Evolutionary conservation across 2,888 invertebrate species (phyloP).

Genomic region (Eristalis pertinax): DNA sequence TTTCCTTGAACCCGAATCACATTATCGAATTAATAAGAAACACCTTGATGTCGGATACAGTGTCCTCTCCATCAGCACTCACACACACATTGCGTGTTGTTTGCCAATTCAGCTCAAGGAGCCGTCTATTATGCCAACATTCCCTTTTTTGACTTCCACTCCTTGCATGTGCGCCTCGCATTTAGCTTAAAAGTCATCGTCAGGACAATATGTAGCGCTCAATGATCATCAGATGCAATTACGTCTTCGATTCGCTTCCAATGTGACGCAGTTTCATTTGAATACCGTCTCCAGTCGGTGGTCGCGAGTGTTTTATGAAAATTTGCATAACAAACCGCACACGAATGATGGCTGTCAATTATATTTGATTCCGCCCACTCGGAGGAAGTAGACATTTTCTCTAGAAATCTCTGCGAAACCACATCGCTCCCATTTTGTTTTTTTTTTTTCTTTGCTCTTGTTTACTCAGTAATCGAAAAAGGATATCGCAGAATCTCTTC

Average conservation of each 20-base stretch:
- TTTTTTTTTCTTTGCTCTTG: background rate
- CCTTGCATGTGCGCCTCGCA: constrained; percentile 26
- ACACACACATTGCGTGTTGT: constrained; percentile 26
- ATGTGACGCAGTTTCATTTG: constrained; percentile 13
- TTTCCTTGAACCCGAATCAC: background rate
- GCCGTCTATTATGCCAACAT: background rate
- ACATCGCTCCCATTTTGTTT: background rate
- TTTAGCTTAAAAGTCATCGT: constrained; percentile 4
- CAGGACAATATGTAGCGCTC: background rate
- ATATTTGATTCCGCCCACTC: background rate
- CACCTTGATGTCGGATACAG: constrained; percentile 7
- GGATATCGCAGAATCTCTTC: constrained; percentile 18
- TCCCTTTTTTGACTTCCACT: constrained; percentile 9
- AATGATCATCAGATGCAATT: background rate
- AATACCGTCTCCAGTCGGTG: background rate
- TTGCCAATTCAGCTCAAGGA: constrained; percentile 23
- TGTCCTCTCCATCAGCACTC: background rate
- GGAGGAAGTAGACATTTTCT: background rate
- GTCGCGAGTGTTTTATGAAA: background rate
- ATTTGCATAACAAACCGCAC: constrained; percentile 30
- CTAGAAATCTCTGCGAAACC: background rate
- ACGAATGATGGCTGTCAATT: background rate
- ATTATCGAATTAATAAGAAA: constrained; percentile 9
- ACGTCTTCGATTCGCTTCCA: background rate
- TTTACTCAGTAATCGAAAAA: constrained; percentile 26